phyloP scores from a whole-genome alignment of 2,797 vertebrate species.

The Apogon hyalosoma region DNA sequence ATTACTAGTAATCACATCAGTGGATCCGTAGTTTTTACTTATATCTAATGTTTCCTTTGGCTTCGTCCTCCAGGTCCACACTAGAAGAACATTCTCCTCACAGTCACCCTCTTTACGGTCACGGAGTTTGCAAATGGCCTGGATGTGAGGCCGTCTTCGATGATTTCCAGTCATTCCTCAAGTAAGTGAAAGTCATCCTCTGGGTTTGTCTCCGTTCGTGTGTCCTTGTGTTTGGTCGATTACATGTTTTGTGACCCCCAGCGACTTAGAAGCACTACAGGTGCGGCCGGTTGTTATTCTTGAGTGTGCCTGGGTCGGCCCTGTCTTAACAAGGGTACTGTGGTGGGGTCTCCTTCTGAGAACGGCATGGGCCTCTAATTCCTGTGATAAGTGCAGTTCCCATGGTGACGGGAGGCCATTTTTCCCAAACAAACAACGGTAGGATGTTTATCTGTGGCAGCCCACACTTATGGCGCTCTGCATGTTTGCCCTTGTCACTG shows the following conservation, averaged over 20 bases:
- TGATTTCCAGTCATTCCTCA: slow-evolving; percentile 97
- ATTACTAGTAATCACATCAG: too few species aligned
- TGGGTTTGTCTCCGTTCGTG: slow-evolving; percentile 33
- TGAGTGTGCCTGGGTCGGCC: slow-evolving; percentile 57
- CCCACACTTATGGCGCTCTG: slow-evolving; percentile 82
- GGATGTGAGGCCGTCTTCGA: slow-evolving; percentile 98
- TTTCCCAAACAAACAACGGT: slow-evolving; percentile 90
- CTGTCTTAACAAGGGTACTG: slow-evolving; percentile 77
- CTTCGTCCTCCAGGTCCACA: slow-evolving; percentile 82
- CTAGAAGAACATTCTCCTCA: slow-evolving; percentile 92
- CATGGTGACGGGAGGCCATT: slow-evolving; percentile 86
- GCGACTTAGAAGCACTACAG: slow-evolving; percentile 68
- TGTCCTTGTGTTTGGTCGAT: slow-evolving; percentile 51
- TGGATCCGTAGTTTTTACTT: not conserved
- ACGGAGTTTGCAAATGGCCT: slow-evolving; percentile 99
- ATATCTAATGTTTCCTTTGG: slow-evolving; percentile 22
- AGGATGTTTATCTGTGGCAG: slow-evolving; percentile 90
- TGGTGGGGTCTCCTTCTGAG: slow-evolving; percentile 85
- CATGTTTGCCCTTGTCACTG: slow-evolving; percentile 86
- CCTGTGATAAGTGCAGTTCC: slow-evolving; percentile 90
- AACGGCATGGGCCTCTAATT: slow-evolving; percentile 89
- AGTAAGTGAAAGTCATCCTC: slow-evolving; percentile 87
- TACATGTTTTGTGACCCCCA: slow-evolving; percentile 53
- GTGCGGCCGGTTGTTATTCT: slow-evolving; percentile 75
- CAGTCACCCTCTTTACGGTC: slow-evolving; percentile 95